Conservation (phyloP, 2,113 vertebrate species). For the Callipepla squamata region DNA sequence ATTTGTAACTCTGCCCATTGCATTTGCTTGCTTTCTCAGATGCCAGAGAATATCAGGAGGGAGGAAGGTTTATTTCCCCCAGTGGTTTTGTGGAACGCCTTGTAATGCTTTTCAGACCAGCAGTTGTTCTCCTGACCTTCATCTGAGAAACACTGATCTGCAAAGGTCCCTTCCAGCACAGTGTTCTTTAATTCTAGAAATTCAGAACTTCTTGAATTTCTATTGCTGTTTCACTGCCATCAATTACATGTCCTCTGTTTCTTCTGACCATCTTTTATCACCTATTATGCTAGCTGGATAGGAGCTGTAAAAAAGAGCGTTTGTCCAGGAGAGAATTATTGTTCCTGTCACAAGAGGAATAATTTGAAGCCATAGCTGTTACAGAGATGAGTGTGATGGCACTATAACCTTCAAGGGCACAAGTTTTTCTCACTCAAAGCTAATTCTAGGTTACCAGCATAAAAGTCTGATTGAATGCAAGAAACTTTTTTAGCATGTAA, state of each 20-base stretch:
- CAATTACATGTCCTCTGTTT: not conserved
- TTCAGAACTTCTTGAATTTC: slow-evolving; percentile 9
- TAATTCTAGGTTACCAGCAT: not conserved
- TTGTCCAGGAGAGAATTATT: not conserved
- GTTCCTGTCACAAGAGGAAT: not conserved
- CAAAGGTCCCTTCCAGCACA: not conserved
- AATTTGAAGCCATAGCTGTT: not conserved
- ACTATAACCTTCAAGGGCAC: not conserved
- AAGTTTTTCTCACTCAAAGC: not conserved
- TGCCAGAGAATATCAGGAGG: not conserved
- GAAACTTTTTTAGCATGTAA: not conserved
- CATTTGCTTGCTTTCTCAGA: slow-evolving; percentile 10
- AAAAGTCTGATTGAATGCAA: not conserved
- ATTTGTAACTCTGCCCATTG: not conserved
- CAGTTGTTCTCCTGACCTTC: not conserved
- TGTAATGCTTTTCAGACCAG: slow-evolving; percentile 5
- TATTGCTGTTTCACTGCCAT: not conserved
- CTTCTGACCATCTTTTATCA: not conserved
- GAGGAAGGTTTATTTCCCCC: slow-evolving; percentile 34
- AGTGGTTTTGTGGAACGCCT: not conserved
- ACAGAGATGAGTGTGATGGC: not conserved
- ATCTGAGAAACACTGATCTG: slow-evolving; percentile 1
- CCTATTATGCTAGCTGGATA: not conserved
- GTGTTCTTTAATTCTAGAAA: not conserved
- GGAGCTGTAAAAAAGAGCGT: not conserved